phyloP scores from a whole-genome alignment of 2,888 invertebrate genomes.

The Carabus problematicus region DNA sequence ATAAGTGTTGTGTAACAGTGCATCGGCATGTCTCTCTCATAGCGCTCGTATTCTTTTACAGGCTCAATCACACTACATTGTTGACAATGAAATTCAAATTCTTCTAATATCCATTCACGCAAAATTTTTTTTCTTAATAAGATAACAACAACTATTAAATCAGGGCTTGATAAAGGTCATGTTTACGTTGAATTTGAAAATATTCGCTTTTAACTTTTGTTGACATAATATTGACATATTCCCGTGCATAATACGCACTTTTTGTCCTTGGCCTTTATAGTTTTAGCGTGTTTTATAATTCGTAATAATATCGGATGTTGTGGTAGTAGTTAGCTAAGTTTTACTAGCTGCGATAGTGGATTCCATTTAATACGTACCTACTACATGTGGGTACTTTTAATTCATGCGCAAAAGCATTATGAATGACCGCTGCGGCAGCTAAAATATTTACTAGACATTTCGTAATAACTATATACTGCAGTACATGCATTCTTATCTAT shows the following conservation, averaged over 20 bases:
- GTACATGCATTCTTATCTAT: constrained; percentile 9
- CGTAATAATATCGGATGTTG: no score
- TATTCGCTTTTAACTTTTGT: no score
- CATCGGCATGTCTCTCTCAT: constrained; percentile 6
- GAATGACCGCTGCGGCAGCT: constrained; percentile 10
- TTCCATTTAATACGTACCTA: constrained; percentile 6
- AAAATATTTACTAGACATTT: constrained; percentile 13
- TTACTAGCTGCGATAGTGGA: constrained; percentile 6
- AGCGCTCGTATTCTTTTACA: constrained; percentile 14
- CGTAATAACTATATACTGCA: constrained; percentile 15
- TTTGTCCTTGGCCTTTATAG: constrained; percentile 40
- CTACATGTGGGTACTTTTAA: constrained; percentile 2
- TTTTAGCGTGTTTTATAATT: no score
- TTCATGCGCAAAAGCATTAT: constrained; percentile 12
- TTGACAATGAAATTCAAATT: constrained; percentile 30
- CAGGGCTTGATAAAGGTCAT: no score
- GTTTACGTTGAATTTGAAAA: no score
- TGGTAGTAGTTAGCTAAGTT: background rate
- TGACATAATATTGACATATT: background rate
- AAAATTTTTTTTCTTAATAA: no score
- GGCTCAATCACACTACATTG: background rate
- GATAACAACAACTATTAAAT: no score
- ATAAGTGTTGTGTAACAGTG: constrained; percentile 20
- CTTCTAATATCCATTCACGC: background rate
- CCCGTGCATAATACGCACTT: constrained; percentile 25